Percentiles rank a stretch among this genome's conserved stretches.
These are phyloP conservation scores for Salvelinus fontinalis DNA, from an alignment of 2,113 vertebrate species.

Conservation along the genomic window DNA sequence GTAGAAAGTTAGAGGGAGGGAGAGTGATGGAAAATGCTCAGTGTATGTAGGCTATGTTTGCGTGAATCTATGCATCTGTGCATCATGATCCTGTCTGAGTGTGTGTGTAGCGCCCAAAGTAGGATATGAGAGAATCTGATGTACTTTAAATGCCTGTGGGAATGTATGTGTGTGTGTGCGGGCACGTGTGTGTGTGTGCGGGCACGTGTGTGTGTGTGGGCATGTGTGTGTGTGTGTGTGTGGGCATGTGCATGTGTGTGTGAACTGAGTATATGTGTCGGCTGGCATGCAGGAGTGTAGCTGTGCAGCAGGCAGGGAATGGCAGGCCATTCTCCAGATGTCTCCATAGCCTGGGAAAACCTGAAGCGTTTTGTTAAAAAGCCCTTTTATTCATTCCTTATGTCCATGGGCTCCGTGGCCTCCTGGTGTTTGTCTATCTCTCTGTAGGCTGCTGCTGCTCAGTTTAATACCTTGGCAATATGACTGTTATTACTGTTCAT, in stretches of 20 bases:
- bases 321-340: conserved; percentile 32
- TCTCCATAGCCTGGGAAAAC: conserved; percentile 19
- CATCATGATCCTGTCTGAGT: neutral
- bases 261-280: neutral
- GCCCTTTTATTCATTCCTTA: conserved; percentile 9
- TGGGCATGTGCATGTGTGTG: neutral
- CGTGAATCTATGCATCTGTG: neutral
- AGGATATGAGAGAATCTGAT: too few species aligned
- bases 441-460: conserved; percentile 1
- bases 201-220: too few species aligned
- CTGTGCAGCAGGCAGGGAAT: neutral
- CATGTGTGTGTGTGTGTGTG: too few species aligned
- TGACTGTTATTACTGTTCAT: neutral
- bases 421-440: neutral
- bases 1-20: too few species aligned
- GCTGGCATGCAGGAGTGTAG: conserved; percentile 2
- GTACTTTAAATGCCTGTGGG: too few species aligned
- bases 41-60: neutral
- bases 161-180: too few species aligned
- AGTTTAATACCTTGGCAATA: neutral
- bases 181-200: too few species aligned
- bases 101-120: neutral
- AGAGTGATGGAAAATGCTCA: too few species aligned
- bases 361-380: conserved; percentile 11
- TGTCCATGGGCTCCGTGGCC: neutral